Evolutionary conservation across 2,888 invertebrate species (phyloP), one percentile per base, ranked within the genome.

Genomic region (Eumerus sabulonum): DNA sequence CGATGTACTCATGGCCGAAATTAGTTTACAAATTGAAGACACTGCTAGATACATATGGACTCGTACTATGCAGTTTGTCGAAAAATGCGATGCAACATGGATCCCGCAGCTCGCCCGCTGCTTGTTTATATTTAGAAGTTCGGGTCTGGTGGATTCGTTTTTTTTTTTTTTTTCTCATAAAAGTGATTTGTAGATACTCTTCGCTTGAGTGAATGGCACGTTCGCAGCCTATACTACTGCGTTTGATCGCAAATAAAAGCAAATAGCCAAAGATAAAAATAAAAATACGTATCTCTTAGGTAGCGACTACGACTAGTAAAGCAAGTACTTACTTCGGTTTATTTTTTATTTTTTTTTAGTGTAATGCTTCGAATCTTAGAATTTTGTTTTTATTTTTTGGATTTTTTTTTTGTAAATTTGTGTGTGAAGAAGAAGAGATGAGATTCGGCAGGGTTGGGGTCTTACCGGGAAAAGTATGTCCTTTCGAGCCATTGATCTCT

Each of bases 381-480:
- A 27, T 27, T 27, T 27, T 27, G 27, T 2, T 27, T 27, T 27
- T 27, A 4, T 27, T 27, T 27, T 27, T 27, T 27, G 27, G 27
- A 4, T 56, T 36, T 66, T 66, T 42, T 42, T 14, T 45, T 45
- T 45, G 3, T 13, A 45, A 45, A 14, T 48, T 73, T 44, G 72
- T 53, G 68, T 73, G 68, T 27, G 27, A 27, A 27, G 27, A 27
- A 27, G 27, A 79, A 35, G 67, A 63, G 67, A 71, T 82, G 77
- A n/a, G n/a, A 82, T 59, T 59, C 79, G 76, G 68, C 71, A 76
- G 82, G 81, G 82, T 59, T 84, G 73, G 68, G 82, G 84, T 85
- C 87, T 89, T 89, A 88, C 88, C 88, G 88, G 84, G 85, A 83
- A 83, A 85, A 87, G 84, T 88, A 86, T 62, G 87, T 87, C 85